A percentile compares a stretch with the other conserved stretches of the same genome.
These are phyloP conservation scores for Cryptophagus acutangulus DNA, from an alignment of 2,888 invertebrate species.

Conservation along the genomic window DNA sequence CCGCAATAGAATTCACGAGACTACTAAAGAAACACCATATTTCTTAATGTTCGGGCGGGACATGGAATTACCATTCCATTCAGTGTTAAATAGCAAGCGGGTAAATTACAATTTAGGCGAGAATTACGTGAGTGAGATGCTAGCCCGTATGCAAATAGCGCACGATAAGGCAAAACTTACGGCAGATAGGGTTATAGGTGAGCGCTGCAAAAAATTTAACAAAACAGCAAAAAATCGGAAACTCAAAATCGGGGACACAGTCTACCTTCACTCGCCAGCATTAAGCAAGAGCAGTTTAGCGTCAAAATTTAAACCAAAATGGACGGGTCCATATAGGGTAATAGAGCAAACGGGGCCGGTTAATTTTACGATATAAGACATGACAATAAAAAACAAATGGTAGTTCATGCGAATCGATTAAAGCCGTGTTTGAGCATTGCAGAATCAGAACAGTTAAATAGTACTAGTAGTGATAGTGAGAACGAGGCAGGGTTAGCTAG, in stretches of 20 bases:
- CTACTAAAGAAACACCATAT: slow-evolving; percentile 23
- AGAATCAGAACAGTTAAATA: too few species aligned
- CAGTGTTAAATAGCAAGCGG: slow-evolving; percentile 13
- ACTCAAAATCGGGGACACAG: slow-evolving; percentile 11
- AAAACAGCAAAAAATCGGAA: not conserved
- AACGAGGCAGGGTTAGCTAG: too few species aligned
- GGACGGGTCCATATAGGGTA: slow-evolving; percentile 1
- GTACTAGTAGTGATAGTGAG: too few species aligned
- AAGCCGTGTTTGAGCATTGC: slow-evolving; percentile 7
- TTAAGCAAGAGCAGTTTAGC: slow-evolving; percentile 1
- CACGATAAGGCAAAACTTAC: slow-evolving; percentile 5
- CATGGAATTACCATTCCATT: slow-evolving; percentile 23
- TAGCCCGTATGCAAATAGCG: slow-evolving; percentile 6
- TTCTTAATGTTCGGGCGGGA: slow-evolving; percentile 27
- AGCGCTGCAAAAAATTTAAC: slow-evolving; percentile 6
- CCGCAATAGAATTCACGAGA: slow-evolving; percentile 18
- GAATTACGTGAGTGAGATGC: slow-evolving; percentile 12
- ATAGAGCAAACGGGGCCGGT: slow-evolving; percentile 13
- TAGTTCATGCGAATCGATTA: slow-evolving; percentile 19
- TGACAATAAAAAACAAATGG: slow-evolving; percentile 13
- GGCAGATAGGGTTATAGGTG: not conserved
- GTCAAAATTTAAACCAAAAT: not conserved
- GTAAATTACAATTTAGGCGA: slow-evolving; percentile 13
- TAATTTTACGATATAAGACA: slow-evolving; percentile 15
- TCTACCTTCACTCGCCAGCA: slow-evolving; percentile 7